Evolutionary conservation across 2,888 invertebrate species (phyloP).

Genomic region (Hydraecia micacea): DNA sequence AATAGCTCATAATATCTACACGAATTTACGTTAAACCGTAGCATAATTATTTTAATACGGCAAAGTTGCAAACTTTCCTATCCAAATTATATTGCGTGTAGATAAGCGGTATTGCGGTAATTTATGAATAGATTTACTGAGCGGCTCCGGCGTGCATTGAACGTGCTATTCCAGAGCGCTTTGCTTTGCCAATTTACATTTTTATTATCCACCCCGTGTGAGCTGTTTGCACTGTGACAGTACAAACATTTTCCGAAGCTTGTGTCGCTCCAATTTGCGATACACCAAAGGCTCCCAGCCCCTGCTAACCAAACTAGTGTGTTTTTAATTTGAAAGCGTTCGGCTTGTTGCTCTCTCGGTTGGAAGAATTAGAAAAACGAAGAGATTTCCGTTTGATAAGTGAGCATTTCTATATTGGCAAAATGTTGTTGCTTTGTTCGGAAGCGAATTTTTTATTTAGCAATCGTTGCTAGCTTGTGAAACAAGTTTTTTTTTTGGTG

Average conservation of each 20-base stretch:
- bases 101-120: conserved; percentile 74
- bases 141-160: conserved; percentile 60
- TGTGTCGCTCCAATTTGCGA: conserved; percentile 61
- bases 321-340: conserved; percentile 49
- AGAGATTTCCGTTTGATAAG: conserved; percentile 39
- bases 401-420: conserved; percentile 43
- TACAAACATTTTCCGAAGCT: conserved; percentile 65
- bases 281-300: conserved; percentile 42
- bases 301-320: conserved; percentile 49
- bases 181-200: conserved; percentile 78
- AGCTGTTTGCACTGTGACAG: conserved; percentile 66
- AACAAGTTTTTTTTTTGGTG: conserved; percentile 3
- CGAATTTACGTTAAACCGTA: conserved; percentile 45
- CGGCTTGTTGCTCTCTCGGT: conserved; percentile 35
- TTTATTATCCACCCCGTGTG: conserved; percentile 73
- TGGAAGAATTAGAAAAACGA: conserved; percentile 51
- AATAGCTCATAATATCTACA: conserved; percentile 33
- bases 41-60: conserved; percentile 63
- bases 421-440: conserved; percentile 18
- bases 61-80: conserved; percentile 54
- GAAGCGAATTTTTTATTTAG: conserved; percentile 15
- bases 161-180: conserved; percentile 70
- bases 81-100: conserved; percentile 73
- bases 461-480: conserved; percentile 12
- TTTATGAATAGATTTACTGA: conserved; percentile 78